These are phyloP conservation scores for Hippocampus abdominalis DNA, from an alignment of 2,113 vertebrate species.

Conservation along the genomic window DNA sequence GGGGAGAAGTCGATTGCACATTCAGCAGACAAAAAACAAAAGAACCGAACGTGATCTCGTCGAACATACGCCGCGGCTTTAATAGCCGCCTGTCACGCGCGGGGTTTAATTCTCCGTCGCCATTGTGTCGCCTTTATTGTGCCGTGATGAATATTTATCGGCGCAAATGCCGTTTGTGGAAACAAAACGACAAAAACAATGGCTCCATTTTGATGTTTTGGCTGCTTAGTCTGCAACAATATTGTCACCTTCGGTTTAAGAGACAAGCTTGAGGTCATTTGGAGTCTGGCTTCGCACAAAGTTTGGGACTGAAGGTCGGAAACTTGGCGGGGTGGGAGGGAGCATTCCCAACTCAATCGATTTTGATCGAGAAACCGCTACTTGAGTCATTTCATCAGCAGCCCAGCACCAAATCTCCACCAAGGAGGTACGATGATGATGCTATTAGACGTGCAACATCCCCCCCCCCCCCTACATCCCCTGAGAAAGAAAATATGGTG, in stretches of 20 bases:
- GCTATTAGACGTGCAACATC: too few relatives aligned
- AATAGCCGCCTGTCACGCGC: conserved; percentile 1
- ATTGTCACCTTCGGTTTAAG: too few relatives aligned
- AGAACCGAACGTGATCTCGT: neutral
- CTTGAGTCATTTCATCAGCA: conserved; percentile 19
- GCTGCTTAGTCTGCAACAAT: neutral
- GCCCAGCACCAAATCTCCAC: neutral
- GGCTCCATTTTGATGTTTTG: neutral
- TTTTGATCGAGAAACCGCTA: conserved; percentile 20
- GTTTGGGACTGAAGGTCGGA: conserved; percentile 11
- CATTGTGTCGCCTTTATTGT: neutral
- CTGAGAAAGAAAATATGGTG: conserved; percentile 7
- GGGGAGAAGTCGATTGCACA: neutral
- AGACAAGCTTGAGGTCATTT: neutral
- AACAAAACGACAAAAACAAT: neutral
- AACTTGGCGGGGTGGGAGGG: neutral
- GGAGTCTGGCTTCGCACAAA: neutral
- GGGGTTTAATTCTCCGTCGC: conserved; percentile 7
- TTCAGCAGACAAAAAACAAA: neutral
- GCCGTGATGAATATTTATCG: conserved; percentile 7
- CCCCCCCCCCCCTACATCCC: too few relatives aligned
- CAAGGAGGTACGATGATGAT: neutral
- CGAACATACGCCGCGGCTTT: neutral
- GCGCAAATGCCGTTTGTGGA: neutral
- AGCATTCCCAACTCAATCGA: neutral